Evolutionary conservation across 1,140 invertebrate species (phyloP).

Genomic region (Mya arenaria): DNA sequence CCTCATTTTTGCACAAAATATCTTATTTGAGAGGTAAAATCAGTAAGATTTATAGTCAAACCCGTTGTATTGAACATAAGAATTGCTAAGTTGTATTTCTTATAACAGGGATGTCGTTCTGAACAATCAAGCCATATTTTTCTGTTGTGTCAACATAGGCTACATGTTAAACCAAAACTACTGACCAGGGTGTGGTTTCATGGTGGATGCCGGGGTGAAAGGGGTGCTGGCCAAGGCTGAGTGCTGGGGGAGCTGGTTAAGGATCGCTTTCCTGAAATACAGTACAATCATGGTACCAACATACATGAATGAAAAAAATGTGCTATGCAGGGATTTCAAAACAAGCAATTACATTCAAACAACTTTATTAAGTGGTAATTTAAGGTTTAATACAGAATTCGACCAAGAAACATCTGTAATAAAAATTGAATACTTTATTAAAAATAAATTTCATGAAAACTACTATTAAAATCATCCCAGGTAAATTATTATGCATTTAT

Average conservation of each 20-base stretch:
- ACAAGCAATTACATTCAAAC: neutral
- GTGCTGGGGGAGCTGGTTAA: slow-evolving; percentile 74
- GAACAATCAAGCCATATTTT: no score
- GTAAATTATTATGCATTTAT: neutral
- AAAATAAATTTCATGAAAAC: neutral
- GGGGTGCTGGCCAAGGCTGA: slow-evolving; percentile 72
- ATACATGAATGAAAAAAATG: neutral
- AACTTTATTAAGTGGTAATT: neutral
- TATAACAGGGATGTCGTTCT: no score
- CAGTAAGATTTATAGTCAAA: no score
- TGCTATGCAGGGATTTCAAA: neutral
- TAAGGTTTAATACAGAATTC: neutral
- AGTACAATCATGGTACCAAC: no score
- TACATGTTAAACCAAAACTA: no score
- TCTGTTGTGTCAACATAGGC: no score
- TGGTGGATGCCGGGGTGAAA: slow-evolving; percentile 71
- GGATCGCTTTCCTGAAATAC: slow-evolving; percentile 77
- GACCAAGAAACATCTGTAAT: neutral
- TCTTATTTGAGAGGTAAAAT: no score
- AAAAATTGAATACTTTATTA: neutral
- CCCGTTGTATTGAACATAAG: no score
- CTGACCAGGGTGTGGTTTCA: slow-evolving; percentile 21
- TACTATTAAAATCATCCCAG: neutral
- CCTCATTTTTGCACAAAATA: no score
- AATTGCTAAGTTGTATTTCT: no score